phyloP scores from a whole-genome alignment of 2,888 invertebrate species.

The Orchesellides sinensis region DNA sequence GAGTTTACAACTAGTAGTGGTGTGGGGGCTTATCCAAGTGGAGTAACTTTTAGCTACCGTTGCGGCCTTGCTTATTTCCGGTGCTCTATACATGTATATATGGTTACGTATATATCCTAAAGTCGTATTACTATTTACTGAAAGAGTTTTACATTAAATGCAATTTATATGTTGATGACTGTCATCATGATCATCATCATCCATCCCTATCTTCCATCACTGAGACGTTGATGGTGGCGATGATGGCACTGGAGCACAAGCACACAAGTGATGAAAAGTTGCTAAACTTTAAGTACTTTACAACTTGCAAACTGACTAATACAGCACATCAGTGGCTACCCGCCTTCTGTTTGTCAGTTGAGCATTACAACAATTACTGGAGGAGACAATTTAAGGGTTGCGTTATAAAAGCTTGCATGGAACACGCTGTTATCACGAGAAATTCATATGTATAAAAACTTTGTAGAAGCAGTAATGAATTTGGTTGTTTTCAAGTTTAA shows the following conservation, averaged over 20 bases:
- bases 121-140: not conserved
- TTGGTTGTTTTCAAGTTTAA: not conserved
- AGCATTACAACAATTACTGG: not conserved
- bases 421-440: no score
- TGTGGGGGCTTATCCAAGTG: no score
- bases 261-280: slow-evolving; percentile 43
- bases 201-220: slow-evolving; percentile 29
- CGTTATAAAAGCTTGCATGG: no score
- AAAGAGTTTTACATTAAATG: no score
- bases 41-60: not conserved
- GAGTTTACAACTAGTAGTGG: slow-evolving; percentile 43
- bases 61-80: slow-evolving; percentile 39
- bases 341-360: not conserved
- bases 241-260: slow-evolving; percentile 51
- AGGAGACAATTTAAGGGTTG: not conserved
- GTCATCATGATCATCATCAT: slow-evolving; percentile 13
- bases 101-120: not conserved
- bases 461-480: not conserved
- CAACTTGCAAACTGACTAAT: slow-evolving; percentile 33
- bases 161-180: slow-evolving; percentile 2
- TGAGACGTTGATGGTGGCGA: slow-evolving; percentile 43
- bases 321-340: not conserved
- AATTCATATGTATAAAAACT: no score
- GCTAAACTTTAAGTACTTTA: slow-evolving; percentile 52
- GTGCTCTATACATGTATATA: slow-evolving; percentile 20